Evolutionary conservation across 1,140 invertebrate species (phyloP).

Genomic region (Drosophila tsacasi): DNA sequence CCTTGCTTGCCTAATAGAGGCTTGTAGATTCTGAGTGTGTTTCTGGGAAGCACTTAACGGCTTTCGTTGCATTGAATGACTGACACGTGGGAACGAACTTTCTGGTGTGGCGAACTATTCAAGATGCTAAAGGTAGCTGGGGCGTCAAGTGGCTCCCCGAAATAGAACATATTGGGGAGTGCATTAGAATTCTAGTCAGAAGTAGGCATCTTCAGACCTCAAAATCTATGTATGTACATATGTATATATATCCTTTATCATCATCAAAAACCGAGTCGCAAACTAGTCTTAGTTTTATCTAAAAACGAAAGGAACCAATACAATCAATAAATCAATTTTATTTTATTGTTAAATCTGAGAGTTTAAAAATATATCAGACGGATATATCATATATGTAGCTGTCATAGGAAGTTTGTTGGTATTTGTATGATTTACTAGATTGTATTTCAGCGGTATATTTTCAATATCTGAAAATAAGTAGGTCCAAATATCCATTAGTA

Average conservation of each 20-base stretch:
- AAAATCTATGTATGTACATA: not conserved
- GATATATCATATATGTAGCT: not conserved
- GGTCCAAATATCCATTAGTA: slow-evolving; percentile 8
- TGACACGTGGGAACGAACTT: slow-evolving; percentile 50
- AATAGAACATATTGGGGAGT: slow-evolving; percentile 10
- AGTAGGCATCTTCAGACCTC: not conserved
- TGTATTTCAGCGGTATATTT: not conserved
- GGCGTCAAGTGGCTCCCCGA: not conserved
- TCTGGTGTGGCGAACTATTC: slow-evolving; percentile 66
- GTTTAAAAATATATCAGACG: not conserved
- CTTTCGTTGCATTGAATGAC: slow-evolving; percentile 57
- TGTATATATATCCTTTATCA: not conserved
- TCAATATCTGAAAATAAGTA: not conserved
- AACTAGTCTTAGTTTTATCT: not conserved
- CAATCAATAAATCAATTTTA: not conserved
- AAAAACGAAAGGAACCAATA: not conserved
- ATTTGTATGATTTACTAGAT: not conserved
- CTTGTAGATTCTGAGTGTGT: slow-evolving; percentile 18
- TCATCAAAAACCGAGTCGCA: not conserved
- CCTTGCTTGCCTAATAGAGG: slow-evolving; percentile 29
- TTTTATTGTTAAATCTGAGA: not conserved
- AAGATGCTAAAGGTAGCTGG: slow-evolving; percentile 64
- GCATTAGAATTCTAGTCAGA: not conserved
- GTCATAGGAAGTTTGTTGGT: not conserved
- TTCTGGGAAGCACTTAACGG: slow-evolving; percentile 60